These are phyloP conservation scores for Characodon lateralis DNA, from an alignment of 2,797 vertebrate genomes.

Conservation along the genomic window DNA sequence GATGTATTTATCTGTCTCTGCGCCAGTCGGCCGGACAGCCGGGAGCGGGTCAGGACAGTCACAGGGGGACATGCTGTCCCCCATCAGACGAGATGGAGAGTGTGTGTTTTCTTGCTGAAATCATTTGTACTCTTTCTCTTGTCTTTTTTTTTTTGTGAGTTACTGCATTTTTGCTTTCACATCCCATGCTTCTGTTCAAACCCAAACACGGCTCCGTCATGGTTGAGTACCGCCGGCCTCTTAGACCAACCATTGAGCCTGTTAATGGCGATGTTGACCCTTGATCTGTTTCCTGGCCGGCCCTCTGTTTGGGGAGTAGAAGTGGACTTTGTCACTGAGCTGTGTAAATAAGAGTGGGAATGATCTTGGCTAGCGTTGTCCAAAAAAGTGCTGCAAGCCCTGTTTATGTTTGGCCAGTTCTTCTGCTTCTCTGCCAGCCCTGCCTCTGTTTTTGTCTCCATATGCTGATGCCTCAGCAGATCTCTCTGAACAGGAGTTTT, in stretches of 20 bases:
- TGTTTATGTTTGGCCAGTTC: constrained; percentile 55
- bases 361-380: constrained; percentile 31
- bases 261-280: constrained; percentile 56
- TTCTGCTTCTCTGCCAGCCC: constrained; percentile 32
- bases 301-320: constrained; percentile 32
- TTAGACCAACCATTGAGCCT: constrained; percentile 37
- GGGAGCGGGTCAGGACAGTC: constrained; percentile 24
- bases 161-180: constrained; percentile 33
- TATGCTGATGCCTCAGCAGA: constrained; percentile 58
- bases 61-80: constrained; percentile 22
- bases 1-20: constrained; percentile 77
- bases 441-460: constrained; percentile 55
- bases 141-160: constrained; percentile 4
- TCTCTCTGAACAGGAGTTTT: constrained; percentile 29
- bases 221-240: constrained; percentile 43
- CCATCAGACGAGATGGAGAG: constrained; percentile 37
- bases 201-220: constrained; percentile 45
- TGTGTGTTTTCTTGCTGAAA: neutral
- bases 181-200: constrained; percentile 48
- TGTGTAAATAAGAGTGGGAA: constrained; percentile 49
- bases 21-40: constrained; percentile 42
- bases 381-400: constrained; percentile 37
- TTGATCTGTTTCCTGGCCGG: constrained; percentile 48
- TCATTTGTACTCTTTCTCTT: constrained; percentile 7
- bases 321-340: constrained; percentile 39